Percentiles rank a stretch among this genome's conserved stretches.
phyloP scores from a whole-genome alignment of 2,888 invertebrate genomes.

The Drosophila pseudotalamancana region DNA sequence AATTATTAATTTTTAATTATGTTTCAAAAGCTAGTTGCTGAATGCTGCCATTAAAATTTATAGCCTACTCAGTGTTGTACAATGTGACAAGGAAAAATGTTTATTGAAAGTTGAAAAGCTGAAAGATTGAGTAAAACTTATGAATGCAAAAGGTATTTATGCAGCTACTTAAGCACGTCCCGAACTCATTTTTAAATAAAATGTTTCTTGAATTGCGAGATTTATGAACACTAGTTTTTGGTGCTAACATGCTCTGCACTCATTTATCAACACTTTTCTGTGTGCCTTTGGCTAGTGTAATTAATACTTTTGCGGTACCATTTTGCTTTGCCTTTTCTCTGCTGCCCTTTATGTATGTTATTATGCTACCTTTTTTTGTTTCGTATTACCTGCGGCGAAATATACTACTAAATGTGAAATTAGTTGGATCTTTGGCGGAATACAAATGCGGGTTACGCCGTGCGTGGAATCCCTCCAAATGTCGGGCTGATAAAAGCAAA shows the following conservation, averaged over 20 bases:
- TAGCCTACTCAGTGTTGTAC: constrained; percentile 16
- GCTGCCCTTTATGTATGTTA: constrained; percentile 2
- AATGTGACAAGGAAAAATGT: neutral
- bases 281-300: constrained; percentile 44
- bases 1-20: constrained; percentile 43
- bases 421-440: constrained; percentile 52
- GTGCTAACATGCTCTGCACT: neutral
- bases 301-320: constrained; percentile 53
- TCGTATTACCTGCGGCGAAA: constrained; percentile 42
- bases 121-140: neutral
- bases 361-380: constrained; percentile 6
- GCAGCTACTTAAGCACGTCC: no score
- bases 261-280: constrained; percentile 51
- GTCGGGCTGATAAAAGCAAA: constrained; percentile 66
- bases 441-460: constrained; percentile 43
- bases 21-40: neutral
- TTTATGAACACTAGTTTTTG: neutral
- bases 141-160: no score
- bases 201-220: neutral
- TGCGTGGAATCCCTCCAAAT: constrained; percentile 25
- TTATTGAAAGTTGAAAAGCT: neutral
- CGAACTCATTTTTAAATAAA: neutral
- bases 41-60: constrained; percentile 49
- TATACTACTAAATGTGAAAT: constrained; percentile 45
- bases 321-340: constrained; percentile 1